Conservation (phyloP, 2,888 invertebrate species). For the Lithophane socia region DNA sequence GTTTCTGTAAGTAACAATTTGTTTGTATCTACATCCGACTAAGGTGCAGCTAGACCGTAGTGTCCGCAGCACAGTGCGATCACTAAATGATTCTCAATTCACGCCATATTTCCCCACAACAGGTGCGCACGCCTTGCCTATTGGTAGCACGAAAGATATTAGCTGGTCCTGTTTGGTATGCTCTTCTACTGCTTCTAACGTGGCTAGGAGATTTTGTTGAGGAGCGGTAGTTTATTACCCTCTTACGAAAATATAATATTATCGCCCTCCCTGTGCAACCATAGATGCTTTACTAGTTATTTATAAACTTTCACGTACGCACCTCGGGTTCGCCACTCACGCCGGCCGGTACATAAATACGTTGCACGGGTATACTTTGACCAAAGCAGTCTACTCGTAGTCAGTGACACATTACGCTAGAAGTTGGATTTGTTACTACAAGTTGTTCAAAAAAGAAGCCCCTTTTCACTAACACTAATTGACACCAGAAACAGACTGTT, state of each 20-base stretch:
- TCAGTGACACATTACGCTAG: slow-evolving; percentile 21
- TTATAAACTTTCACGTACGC: neutral
- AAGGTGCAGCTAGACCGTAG: neutral
- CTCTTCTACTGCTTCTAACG: neutral
- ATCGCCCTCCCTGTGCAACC: neutral
- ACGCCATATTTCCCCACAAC: slow-evolving; percentile 38
- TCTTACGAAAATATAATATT: neutral
- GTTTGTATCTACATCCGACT: neutral
- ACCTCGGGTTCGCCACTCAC: neutral
- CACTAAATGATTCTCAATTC: slow-evolving; percentile 28
- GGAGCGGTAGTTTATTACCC: no score
- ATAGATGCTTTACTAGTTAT: neutral
- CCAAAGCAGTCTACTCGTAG: neutral
- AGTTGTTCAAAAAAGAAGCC: neutral
- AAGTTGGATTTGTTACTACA: slow-evolving; percentile 2
- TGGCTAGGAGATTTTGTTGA: neutral
- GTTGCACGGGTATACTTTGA: neutral
- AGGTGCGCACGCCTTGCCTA: slow-evolving; percentile 22
- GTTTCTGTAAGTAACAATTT: neutral
- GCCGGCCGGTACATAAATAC: slow-evolving; percentile 2
- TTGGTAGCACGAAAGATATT: neutral
- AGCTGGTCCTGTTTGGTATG: neutral
- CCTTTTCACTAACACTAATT: neutral
- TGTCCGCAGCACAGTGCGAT: slow-evolving; percentile 1
- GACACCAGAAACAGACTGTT: neutral